Base-by-base conservation (phyloP, 2,888 invertebrate species). In the Dioctria rufipes region DNA sequence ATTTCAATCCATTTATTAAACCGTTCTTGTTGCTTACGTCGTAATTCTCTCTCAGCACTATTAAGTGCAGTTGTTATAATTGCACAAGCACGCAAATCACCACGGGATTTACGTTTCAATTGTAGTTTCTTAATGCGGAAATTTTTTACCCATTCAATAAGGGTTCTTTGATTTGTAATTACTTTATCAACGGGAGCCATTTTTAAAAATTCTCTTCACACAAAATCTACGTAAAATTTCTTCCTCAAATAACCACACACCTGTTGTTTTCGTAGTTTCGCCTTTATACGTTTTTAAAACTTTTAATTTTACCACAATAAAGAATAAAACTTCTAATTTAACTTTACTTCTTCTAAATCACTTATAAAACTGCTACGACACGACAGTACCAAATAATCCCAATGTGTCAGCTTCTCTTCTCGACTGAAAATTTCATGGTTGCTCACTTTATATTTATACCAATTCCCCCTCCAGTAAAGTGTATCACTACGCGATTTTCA, bases 71-170 rank as follows among this genome's bases (percentile, higher is more conserved):
- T 89, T 6, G 91, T 88, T 81, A 92, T 87, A 83, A 92, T 90
- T 66, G 92, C 92, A 84, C 92, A 91, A 60, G 92, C 89, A 46
- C 92, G 90, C 58, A 92, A 88, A 83, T 90, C 90, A 63, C 88
- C 89, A 81, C 89, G 89, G 73, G 89, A 86, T 84, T 90, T 90
- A 81, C 90, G 89, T 84, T 87, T 88, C 88, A 89, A 88, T 85
- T 87, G 84, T 9, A 88, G 86, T 86, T 91, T 91, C 87, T 92
- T 92, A 80, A 88, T 85, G 83, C 91, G 91, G 81, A 92, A 90
- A 87, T 90, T 89, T 65, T 88, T 89, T 81, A 92, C 92, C 92
- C 92, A 92, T 85, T 90, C 89, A 46, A 85, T 84, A 25, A 88
- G 83, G 1, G 88, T 88, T 83, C 86, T 77, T 37, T 63, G 42